Conservation (phyloP, 2,888 invertebrate genomes). For the Leptinotarsa juncta region DNA sequence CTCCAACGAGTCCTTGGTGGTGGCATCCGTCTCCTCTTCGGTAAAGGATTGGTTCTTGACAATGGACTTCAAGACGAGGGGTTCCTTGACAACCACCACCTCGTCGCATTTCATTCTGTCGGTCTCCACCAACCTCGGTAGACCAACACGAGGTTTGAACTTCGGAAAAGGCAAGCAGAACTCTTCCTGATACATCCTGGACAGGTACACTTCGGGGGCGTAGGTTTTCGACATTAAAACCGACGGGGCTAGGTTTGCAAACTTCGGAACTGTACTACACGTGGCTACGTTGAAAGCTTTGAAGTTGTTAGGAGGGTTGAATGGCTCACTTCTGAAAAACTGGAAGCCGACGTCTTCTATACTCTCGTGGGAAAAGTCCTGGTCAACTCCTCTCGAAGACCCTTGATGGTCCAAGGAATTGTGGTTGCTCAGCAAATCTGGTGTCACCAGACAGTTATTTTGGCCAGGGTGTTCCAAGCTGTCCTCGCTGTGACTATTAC, state of each 20-base stretch:
- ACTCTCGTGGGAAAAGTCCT: constrained; percentile 39
- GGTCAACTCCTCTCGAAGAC: constrained; percentile 26
- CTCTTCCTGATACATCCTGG: constrained; percentile 43
- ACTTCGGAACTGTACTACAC: constrained; percentile 33
- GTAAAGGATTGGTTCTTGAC: constrained; percentile 46
- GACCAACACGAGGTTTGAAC: constrained; percentile 42
- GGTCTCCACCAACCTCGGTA: constrained; percentile 37
- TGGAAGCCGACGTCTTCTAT: constrained; percentile 35
- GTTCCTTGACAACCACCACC: constrained; percentile 49
- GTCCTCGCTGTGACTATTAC: constrained; percentile 58
- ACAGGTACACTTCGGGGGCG: constrained; percentile 53
- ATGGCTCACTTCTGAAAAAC: constrained; percentile 31
- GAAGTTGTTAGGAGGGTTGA: constrained; percentile 26
- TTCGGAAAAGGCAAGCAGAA: constrained; percentile 48
- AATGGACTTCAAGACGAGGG: constrained; percentile 57
- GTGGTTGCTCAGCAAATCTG: constrained; percentile 72
- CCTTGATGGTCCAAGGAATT: constrained; percentile 64
- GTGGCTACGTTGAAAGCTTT: constrained; percentile 31
- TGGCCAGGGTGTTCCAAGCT: constrained; percentile 63
- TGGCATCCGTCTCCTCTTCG: constrained; percentile 39
- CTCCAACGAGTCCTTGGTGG: constrained; percentile 53
- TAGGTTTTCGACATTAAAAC: constrained; percentile 52
- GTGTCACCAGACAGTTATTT: constrained; percentile 65
- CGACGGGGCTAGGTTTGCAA: constrained; percentile 37
- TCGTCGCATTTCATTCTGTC: constrained; percentile 41